Percentiles rank a stretch among this genome's conserved stretches.
Evolutionary conservation across 2,113 vertebrate genomes (phyloP).

Genomic region (Laterallus jamaicensis): DNA sequence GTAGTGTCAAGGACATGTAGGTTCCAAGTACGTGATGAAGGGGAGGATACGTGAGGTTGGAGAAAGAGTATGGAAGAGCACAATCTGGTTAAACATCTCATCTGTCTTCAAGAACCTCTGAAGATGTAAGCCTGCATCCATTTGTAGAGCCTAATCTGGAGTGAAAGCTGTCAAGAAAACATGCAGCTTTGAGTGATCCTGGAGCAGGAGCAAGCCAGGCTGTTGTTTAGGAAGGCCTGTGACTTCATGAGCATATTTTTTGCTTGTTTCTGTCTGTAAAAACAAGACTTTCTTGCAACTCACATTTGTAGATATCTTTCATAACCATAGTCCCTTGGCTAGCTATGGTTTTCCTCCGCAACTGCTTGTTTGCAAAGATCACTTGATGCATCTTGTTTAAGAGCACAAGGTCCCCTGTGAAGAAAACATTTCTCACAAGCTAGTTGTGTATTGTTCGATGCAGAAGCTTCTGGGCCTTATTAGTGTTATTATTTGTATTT

Average conservation of each 20-base stretch:
- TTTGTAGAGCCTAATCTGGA: not conserved
- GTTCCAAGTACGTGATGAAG: not conserved
- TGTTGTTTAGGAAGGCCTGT: not conserved
- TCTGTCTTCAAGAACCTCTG: not conserved
- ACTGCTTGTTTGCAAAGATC: not conserved
- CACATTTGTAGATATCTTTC: not conserved
- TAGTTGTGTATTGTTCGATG: not conserved
- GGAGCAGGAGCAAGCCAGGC: not conserved
- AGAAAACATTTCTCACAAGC: not conserved
- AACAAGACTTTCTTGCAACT: not conserved
- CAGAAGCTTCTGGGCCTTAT: not conserved
- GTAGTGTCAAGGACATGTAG: not conserved
- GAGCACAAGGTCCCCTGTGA: not conserved
- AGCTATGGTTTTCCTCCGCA: not conserved
- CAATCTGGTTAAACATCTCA: not conserved
- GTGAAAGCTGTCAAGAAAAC: not conserved
- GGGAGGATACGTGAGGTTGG: not conserved
- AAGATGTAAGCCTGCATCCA: not conserved
- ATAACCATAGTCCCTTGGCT: fast-evolving
- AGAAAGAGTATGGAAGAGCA: not conserved
- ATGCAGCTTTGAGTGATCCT: not conserved
- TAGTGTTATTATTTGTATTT: conserved; percentile 21
- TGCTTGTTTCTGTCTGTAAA: not conserved
- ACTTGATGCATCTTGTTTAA: not conserved
- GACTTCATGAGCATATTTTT: not conserved